A percentile compares a stretch with the other conserved stretches of the same genome.
phyloP scores from a whole-genome alignment of 2,888 invertebrate genomes.

The Leuctra nigra region DNA sequence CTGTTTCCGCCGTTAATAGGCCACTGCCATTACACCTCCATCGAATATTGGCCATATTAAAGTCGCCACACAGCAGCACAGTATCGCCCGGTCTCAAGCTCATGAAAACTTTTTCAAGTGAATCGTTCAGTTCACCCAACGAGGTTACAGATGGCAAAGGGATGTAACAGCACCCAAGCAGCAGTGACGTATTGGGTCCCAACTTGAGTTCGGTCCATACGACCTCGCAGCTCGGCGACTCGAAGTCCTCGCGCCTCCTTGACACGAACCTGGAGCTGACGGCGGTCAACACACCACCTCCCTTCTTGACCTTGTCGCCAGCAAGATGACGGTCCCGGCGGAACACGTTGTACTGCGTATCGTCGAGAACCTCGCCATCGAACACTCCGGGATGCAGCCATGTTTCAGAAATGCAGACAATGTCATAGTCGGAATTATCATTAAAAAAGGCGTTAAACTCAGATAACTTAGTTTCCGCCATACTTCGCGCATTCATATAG shows the following conservation, averaged over 20 bases:
- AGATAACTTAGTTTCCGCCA: neutral
- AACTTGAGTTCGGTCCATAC: neutral
- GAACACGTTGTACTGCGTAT: neutral
- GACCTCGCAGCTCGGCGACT: neutral
- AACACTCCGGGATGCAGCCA: neutral
- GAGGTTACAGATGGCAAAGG: neutral
- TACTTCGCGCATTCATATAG: constrained; percentile 3
- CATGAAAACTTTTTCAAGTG: neutral
- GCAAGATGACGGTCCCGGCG: neutral
- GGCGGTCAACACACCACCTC: neutral
- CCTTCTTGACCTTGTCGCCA: neutral
- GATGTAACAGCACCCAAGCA: neutral
- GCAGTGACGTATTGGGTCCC: neutral
- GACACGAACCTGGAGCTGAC: neutral
- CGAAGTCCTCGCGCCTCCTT: neutral
- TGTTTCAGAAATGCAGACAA: neutral
- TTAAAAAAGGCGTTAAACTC: neutral
- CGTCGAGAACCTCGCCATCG: neutral
- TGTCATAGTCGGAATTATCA: neutral
- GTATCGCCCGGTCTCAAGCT: neutral
- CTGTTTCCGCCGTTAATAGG: too few relatives aligned
- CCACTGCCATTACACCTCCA: too few relatives aligned
- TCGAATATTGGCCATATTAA: neutral
- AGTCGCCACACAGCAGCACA: neutral
- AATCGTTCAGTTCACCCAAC: neutral